Evolutionary conservation across 2,888 invertebrate genomes (phyloP).

Genomic region (Mesoligia furuncula): DNA sequence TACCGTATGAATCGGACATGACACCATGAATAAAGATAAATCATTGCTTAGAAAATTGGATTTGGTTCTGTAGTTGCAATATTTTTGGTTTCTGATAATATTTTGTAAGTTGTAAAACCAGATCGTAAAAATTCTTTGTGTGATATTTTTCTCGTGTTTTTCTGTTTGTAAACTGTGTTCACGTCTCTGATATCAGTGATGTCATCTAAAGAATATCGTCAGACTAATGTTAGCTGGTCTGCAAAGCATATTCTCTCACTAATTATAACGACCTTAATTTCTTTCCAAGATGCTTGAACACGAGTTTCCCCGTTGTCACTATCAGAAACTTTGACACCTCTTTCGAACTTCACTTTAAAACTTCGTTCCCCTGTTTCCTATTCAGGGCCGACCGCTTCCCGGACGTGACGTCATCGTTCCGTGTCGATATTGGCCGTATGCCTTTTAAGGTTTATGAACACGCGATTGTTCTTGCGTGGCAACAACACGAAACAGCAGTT

Average conservation of each 20-base stretch:
- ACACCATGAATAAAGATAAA: slow-evolving; percentile 69
- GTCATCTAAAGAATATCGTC: not conserved
- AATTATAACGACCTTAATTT: slow-evolving; percentile 31
- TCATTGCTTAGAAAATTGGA: slow-evolving; percentile 64
- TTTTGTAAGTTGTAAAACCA: slow-evolving; percentile 12
- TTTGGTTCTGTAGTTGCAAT: slow-evolving; percentile 60
- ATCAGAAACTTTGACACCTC: slow-evolving; percentile 56
- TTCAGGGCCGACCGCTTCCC: slow-evolving; percentile 67
- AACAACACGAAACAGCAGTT: slow-evolving; percentile 53
- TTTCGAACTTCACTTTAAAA: slow-evolving; percentile 55
- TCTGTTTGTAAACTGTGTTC: not conserved
- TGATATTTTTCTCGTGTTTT: not conserved
- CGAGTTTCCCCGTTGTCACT: slow-evolving; percentile 47
- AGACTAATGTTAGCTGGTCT: not conserved
- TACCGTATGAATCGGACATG: slow-evolving; percentile 66
- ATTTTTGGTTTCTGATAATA: slow-evolving; percentile 27
- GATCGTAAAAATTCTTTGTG: not conserved
- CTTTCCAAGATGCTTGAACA: slow-evolving; percentile 31
- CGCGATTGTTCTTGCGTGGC: slow-evolving; percentile 53
- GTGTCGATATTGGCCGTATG: slow-evolving; percentile 64
- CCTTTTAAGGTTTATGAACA: slow-evolving; percentile 54
- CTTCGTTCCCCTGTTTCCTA: slow-evolving; percentile 65
- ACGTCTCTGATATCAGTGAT: not conserved
- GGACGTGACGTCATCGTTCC: slow-evolving; percentile 73
- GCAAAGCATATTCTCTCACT: not conserved